Evolutionary conservation across 64 coral and sea anemone species (phyloP).

Genomic region (Montipora sp.): DNA sequence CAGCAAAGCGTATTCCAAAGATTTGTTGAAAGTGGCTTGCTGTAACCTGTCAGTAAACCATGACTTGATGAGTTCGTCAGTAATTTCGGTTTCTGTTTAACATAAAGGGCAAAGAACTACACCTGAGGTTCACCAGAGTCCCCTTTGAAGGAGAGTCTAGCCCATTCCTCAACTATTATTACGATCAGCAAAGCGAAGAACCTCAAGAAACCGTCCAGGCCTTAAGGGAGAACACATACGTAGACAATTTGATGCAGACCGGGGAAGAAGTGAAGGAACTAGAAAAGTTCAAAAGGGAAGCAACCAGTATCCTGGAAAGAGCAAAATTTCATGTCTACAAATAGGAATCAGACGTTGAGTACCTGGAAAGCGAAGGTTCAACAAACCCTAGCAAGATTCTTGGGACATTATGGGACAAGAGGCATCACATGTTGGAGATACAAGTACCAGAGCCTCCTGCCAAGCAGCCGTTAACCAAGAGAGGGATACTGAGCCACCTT

Average conservation of each 20-base stretch:
- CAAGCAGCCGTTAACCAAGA: constrained; percentile 30
- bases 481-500: constrained; percentile 14
- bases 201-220: constrained; percentile 29
- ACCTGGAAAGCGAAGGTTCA: constrained; percentile 15
- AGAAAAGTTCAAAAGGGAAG: constrained; percentile 26
- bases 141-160: constrained; percentile 38
- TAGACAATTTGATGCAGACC: constrained; percentile 47
- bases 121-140: constrained; percentile 42
- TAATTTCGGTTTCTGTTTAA: constrained; percentile 4
- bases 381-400: constrained; percentile 59
- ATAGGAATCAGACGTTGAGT: constrained; percentile 38
- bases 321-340: constrained; percentile 2
- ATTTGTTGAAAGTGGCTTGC: constrained; percentile 12
- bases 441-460: constrained; percentile 21
- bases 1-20: background rate
- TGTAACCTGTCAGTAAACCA: constrained; percentile 40
- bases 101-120: constrained; percentile 25
- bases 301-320: constrained; percentile 17
- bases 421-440: constrained; percentile 26
- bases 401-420: constrained; percentile 4
- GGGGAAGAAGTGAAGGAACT: constrained; percentile 35
- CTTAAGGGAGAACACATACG: constrained; percentile 36
- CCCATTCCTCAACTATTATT: constrained; percentile 42
- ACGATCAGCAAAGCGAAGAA: constrained; percentile 26
- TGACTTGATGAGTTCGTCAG: constrained; percentile 47